Percentiles rank a stretch among this genome's conserved stretches.
phyloP scores from a whole-genome alignment of 2,888 invertebrate species.

The Diarsia dahlii region DNA sequence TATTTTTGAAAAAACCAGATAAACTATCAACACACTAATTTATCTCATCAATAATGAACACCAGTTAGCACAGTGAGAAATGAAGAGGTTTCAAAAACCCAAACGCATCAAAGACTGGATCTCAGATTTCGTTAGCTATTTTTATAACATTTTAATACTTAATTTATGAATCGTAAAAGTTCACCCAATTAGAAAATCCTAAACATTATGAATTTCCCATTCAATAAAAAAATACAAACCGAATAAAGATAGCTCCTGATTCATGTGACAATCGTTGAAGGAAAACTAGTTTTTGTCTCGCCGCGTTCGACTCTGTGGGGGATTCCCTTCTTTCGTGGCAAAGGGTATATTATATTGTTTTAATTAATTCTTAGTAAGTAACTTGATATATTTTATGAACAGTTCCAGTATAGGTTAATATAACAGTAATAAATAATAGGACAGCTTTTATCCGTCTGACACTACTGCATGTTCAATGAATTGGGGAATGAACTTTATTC shows the following conservation, averaged over 20 bases:
- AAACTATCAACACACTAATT: neutral
- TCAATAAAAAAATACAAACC: neutral
- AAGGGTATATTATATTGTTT: slow-evolving; percentile 1
- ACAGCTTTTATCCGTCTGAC: neutral
- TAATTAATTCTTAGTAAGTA: slow-evolving; percentile 15
- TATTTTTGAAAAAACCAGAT: neutral
- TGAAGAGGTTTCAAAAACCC: slow-evolving; percentile 15
- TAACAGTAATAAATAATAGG: neutral
- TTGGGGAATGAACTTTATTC: too few species aligned
- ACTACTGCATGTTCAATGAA: neutral
- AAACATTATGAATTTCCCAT: slow-evolving; percentile 33
- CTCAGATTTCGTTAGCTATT: neutral
- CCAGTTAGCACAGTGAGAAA: neutral
- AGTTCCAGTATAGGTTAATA: neutral
- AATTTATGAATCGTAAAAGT: slow-evolving; percentile 3
- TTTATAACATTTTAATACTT: neutral
- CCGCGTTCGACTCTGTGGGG: slow-evolving; percentile 19
- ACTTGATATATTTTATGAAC: neutral
- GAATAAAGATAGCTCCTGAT: neutral
- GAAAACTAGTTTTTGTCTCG: slow-evolving; percentile 41
- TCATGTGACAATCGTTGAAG: neutral
- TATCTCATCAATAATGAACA: neutral
- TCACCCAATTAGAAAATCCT: slow-evolving; percentile 21
- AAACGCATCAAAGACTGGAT: slow-evolving; percentile 1
- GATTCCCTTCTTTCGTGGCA: slow-evolving; percentile 41